phyloP scores from a whole-genome alignment of 2,113 vertebrate species.

The Clinocottus analis region DNA sequence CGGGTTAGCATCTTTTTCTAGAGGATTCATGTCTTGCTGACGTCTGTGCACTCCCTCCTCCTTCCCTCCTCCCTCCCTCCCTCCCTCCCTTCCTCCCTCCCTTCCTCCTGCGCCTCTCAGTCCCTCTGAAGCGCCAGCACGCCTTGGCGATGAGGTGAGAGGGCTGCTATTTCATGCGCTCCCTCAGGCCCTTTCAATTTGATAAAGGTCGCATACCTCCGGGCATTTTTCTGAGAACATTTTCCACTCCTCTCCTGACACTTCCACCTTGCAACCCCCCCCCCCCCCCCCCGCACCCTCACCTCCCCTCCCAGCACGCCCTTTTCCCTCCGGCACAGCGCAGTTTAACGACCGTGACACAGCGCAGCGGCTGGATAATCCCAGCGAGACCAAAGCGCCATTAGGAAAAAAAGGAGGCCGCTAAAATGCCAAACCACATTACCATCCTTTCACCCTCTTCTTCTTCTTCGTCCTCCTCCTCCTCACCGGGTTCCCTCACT shows the following conservation, averaged over 20 bases:
- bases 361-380: slow-evolving; percentile 63
- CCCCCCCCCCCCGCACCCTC: slow-evolving; percentile 48
- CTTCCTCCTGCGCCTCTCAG: neutral
- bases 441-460: slow-evolving; percentile 8
- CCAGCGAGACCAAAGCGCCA: slow-evolving; percentile 57
- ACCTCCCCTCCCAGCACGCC: slow-evolving; percentile 43
- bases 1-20: neutral
- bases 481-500: slow-evolving; percentile 6
- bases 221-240: slow-evolving; percentile 59
- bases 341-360: slow-evolving; percentile 70
- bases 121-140: slow-evolving; percentile 17
- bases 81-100: too few species aligned
- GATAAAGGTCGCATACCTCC: slow-evolving; percentile 73
- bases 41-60: neutral
- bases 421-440: slow-evolving; percentile 67
- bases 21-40: neutral
- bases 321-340: slow-evolving; percentile 55
- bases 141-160: slow-evolving; percentile 22
- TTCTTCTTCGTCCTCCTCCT: neutral
- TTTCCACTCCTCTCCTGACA: slow-evolving; percentile 49
- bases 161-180: slow-evolving; percentile 30
- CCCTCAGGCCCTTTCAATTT: slow-evolving; percentile 64
- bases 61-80: too few species aligned
- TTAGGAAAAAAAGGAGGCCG: slow-evolving; percentile 61
- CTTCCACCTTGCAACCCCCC: slow-evolving; percentile 58